These are phyloP conservation scores for Noctilio leporinus DNA, from an alignment of 2,113 vertebrate genomes.

Conservation along the genomic window DNA sequence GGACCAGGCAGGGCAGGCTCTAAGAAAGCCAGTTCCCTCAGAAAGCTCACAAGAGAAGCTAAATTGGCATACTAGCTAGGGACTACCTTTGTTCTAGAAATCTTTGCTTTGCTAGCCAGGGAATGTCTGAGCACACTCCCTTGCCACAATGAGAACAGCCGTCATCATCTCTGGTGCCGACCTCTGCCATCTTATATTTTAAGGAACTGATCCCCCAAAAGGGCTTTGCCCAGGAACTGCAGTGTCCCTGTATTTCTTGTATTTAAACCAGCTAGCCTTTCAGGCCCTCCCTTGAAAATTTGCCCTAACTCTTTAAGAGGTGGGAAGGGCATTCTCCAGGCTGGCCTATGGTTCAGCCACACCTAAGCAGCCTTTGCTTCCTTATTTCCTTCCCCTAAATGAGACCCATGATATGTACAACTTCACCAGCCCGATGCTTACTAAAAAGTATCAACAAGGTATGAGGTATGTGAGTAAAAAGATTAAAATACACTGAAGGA, in stretches of 20 bases:
- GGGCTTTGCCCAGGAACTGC: neutral
- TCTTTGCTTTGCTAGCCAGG: neutral
- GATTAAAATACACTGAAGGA: conserved; percentile 12
- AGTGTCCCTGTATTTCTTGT: neutral
- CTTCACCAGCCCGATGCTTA: neutral
- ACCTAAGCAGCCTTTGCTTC: neutral
- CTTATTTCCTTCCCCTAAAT: neutral
- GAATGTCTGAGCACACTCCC: neutral
- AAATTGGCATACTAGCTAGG: neutral
- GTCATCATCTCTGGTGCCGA: neutral
- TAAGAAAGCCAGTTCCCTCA: neutral
- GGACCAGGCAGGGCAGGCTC: neutral
- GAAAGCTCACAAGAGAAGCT: neutral
- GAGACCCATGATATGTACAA: neutral
- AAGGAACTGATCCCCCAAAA: neutral
- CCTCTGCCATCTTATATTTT: conserved; percentile 29
- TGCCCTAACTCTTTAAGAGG: neutral
- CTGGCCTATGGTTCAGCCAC: neutral
- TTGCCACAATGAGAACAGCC: neutral
- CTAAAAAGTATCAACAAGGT: neutral
- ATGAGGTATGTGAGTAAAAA: conserved; percentile 32
- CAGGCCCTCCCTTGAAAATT: neutral
- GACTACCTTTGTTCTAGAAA: neutral
- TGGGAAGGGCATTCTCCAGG: neutral
- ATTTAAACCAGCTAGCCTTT: neutral